These are phyloP conservation scores for Lasius fuliginosus DNA, from an alignment of 2,888 invertebrate genomes.

Conservation along the genomic window DNA sequence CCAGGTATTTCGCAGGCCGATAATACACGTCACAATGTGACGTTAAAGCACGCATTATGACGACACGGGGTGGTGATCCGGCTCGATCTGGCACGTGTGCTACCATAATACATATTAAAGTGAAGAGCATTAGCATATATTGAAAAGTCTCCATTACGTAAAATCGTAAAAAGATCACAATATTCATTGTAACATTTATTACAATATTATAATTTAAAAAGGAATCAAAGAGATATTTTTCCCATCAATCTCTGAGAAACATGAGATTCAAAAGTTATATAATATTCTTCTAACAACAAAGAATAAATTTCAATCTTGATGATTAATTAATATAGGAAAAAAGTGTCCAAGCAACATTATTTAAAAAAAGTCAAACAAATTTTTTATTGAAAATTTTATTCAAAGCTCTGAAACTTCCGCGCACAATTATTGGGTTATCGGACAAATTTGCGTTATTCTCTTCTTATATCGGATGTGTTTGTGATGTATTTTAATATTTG, in stretches of 20 bases:
- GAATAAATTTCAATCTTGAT: background rate
- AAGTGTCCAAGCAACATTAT: background rate
- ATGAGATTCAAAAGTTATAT: background rate
- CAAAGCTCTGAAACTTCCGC: background rate
- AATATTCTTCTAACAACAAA: background rate
- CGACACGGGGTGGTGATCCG: constrained; percentile 18
- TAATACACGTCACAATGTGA: constrained; percentile 58
- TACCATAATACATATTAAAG: background rate
- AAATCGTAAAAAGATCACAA: background rate
- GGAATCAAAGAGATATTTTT: background rate
- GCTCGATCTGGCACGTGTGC: constrained; percentile 13
- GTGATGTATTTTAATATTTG: background rate
- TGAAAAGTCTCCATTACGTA: background rate
- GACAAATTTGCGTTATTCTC: background rate
- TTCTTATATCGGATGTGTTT: background rate
- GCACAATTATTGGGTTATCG: background rate
- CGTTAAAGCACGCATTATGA: constrained; percentile 53
- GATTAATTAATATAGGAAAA: constrained; percentile 13
- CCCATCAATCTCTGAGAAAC: background rate
- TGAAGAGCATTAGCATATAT: background rate
- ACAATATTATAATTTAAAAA: constrained; percentile 12
- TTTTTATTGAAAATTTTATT: constrained; percentile 11
- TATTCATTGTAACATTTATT: background rate
- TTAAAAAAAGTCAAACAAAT: constrained; percentile 14
- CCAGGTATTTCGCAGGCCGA: constrained; percentile 42